Base-by-base conservation (phyloP, 2,113 vertebrate species). In the Pachyramphus minor region DNA sequence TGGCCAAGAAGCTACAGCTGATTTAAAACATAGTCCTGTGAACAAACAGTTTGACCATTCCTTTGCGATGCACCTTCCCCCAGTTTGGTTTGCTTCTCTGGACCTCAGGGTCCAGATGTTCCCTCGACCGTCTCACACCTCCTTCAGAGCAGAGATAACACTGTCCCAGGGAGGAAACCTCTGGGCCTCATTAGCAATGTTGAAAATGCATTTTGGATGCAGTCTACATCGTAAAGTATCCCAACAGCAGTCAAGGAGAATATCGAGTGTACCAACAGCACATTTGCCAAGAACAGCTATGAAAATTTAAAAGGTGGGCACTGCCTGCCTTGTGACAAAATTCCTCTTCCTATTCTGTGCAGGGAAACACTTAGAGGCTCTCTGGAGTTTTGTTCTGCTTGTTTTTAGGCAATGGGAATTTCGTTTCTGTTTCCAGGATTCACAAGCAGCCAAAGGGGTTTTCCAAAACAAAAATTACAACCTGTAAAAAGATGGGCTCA, bases 121-220 rank as follows among this genome's bases (percentile, higher is more conserved):
- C 68, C 73, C 68, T 77, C 25, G 0, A 22, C 28, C 35, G 77
- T 59, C 59, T 88, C 68, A 55, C 1, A 1, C 45, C 59, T 92
- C 37, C 64, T 90, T 72, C 0, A 0, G 37, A 84, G 85, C 31
- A 76, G 79, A 88, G 58, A 87, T 59, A 80, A 76, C n/a, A 58
- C 20, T 59, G 60, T 66, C 41, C 16, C 11, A 1, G 25, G 42
- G 25, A 73, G 21, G 28, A 88, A 86, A 66, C 14, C 41, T 56
- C 63, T 52, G 66, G 64, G 69, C 49, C 58, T 72, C 11, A 1
- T 37, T 35, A 74, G 35, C 13, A 7, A 75, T 33, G 62, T 8
- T 78, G 64, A 72, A 95, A 95, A 92, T 41, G 39, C 44, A 66
- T 75, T 90, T 92, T 87, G 69, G 56, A 84, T n/a, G 56, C 72